Evolutionary conservation across 2,888 invertebrate species (phyloP), one percentile per base, ranked within the genome.

Genomic region (Eledone cirrhosa): DNA sequence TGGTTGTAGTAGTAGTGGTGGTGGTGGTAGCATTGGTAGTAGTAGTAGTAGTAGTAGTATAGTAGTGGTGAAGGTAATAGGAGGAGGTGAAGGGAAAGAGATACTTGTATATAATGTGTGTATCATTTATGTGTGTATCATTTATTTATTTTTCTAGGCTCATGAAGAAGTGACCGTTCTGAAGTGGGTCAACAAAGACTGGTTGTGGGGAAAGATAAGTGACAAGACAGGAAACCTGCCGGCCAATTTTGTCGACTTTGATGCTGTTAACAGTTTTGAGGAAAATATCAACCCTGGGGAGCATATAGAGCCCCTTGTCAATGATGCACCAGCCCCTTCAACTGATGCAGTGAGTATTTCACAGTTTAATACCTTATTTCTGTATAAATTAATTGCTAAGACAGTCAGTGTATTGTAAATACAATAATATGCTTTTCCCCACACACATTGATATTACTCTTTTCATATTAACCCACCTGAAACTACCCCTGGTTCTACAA

Each of bases 221-320:
- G 86, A 83, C 22, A 80, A 81, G 31, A 80, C 75, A 41, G 89
- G 89, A 8, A 84, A 85, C 77, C 89, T 89, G 78, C 89, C 89
- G 27, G 82, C 86, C n/a, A 81, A 82, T 33, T 89, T 88, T 82
- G 85, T 89, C 41, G 84, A 86, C 77, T 80, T 81, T 77, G 79
- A 83, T 31, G 84, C 33, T 31, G 33, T 31, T 84, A 16, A 69
- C 78, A 22, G 69, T 80, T 19, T 78, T 83, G 75, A 82, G 81
- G 77, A 78, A 74, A 41, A 41, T 11, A 0, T 41, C 11, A 31
- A 72, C 4, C n/a, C 41, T 33, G 31, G 16, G 29, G 22, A 31
- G 16, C 22, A 33, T 3, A 53, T 48, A 19, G 75, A 77, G 31
- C 48, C 76, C 5, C 2, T 41, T 0, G 31, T 75, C 19, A 76